These are phyloP conservation scores for Phylloscopus trochiloides DNA, from an alignment of 2,113 vertebrate genomes.

Conservation along the genomic window DNA sequence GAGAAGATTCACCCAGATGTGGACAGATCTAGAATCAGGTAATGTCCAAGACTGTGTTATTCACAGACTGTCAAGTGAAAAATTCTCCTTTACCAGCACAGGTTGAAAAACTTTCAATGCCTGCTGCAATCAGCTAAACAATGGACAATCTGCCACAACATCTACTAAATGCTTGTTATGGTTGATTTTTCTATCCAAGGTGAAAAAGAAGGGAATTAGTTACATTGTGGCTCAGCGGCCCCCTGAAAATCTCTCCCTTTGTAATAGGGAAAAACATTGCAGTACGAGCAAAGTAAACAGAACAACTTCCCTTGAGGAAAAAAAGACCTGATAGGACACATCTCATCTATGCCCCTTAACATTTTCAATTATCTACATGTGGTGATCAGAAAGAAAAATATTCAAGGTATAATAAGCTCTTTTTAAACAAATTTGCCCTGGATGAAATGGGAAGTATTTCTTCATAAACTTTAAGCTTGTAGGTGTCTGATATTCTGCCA, in stretches of 20 bases:
- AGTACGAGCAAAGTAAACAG: background rate
- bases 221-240: background rate
- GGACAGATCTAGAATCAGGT: background rate
- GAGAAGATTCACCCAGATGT: background rate
- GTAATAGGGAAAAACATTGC: background rate
- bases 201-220: background rate
- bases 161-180: background rate
- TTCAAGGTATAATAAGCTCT: background rate
- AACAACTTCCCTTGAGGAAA: background rate
- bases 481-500: background rate
- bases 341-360: background rate
- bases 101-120: background rate
- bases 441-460: background rate
- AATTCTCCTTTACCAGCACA: background rate
- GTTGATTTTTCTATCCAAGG: background rate
- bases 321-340: background rate
- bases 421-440: background rate
- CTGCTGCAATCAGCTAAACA: background rate
- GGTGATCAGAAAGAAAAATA: background rate
- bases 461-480: background rate
- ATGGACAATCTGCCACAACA: background rate
- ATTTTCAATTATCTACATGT: background rate
- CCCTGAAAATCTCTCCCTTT: background rate
- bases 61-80: background rate
- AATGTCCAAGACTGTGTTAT: background rate